phyloP scores from a whole-genome alignment of 2,888 invertebrate genomes.

The Protonemura montana region DNA sequence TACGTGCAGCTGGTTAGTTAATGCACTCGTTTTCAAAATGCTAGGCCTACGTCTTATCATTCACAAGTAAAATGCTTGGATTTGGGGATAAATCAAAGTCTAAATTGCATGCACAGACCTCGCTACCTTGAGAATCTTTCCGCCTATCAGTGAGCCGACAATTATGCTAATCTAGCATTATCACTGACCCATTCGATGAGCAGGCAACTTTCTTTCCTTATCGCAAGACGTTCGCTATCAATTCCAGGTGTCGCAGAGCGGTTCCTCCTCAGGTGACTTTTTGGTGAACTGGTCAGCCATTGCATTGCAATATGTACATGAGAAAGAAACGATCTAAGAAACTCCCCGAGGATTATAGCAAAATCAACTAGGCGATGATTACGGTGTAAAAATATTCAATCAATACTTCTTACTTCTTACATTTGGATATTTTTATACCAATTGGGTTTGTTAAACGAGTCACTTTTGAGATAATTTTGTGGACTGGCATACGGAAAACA shows the following conservation, averaged over 20 bases:
- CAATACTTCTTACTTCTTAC: background rate
- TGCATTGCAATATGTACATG: background rate
- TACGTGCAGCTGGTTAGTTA: background rate
- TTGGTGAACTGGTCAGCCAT: background rate
- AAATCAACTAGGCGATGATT: background rate
- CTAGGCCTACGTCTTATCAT: background rate
- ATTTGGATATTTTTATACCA: background rate
- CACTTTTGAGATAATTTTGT: no score
- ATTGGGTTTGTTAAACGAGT: background rate
- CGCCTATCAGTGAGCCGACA: background rate
- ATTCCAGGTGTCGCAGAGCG: background rate
- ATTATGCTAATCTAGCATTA: background rate
- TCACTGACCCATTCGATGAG: background rate
- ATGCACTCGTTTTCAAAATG: background rate
- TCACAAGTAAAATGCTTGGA: background rate
- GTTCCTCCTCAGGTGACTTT: background rate
- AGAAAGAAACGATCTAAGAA: background rate
- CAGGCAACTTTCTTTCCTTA: background rate
- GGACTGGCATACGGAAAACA: no score
- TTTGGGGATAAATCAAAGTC: background rate
- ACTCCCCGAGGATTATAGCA: background rate
- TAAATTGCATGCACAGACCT: no score
- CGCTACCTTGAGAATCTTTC: no score
- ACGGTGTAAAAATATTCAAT: constrained; percentile 31
- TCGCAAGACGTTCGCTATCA: background rate